A percentile compares a stretch with the other conserved stretches of the same genome.
phyloP scores from a whole-genome alignment of 2,797 vertebrate genomes.

The Acanthiza pusilla region DNA sequence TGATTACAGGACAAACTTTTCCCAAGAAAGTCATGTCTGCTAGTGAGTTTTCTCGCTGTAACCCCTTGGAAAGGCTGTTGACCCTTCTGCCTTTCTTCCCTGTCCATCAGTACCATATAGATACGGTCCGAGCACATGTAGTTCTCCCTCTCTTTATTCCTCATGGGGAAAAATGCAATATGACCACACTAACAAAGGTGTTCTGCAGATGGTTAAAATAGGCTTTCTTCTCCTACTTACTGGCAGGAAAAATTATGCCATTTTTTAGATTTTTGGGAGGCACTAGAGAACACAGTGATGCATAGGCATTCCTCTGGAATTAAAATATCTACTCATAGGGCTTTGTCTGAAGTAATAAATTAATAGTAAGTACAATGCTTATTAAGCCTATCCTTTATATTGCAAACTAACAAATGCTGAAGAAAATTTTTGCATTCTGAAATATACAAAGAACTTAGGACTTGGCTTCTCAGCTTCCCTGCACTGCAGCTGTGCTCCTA shows the following conservation, averaged over 20 bases:
- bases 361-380: neutral
- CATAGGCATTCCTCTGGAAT: neutral
- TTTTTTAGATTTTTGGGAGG: neutral
- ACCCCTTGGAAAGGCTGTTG: accelerated
- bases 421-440: neutral
- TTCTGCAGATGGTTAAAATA: neutral
- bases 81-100: neutral
- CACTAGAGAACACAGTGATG: neutral
- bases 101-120: accelerated
- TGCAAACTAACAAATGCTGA: neutral
- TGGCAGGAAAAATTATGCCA: neutral
- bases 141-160: neutral
- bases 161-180: neutral
- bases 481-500: neutral
- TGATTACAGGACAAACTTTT: neutral
- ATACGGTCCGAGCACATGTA: accelerated
- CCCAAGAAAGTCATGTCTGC: neutral
- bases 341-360: neutral
- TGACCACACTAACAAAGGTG: neutral
- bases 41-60: neutral
- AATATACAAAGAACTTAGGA: neutral
- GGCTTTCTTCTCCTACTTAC: neutral
- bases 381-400: neutral
- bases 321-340: neutral
- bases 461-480: neutral